Conservation (phyloP, 2,888 invertebrate genomes). For the Caenorhabditis afra region DNA sequence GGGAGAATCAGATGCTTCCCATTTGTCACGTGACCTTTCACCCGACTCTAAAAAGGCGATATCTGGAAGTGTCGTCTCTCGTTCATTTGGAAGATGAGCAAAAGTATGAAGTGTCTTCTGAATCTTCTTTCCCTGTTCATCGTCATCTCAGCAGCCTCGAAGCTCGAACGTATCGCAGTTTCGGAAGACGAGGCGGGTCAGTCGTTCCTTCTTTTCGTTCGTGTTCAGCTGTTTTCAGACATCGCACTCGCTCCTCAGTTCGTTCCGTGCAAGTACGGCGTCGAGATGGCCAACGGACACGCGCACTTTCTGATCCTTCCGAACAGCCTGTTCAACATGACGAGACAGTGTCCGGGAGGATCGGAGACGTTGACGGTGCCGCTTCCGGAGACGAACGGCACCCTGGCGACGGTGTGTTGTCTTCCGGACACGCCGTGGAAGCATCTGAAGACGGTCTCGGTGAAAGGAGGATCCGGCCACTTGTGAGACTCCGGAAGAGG, state of each 20-base stretch:
- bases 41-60: too few species aligned
- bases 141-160: too few species aligned
- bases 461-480: not conserved
- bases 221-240: slow-evolving; percentile 13
- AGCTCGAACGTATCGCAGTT: too few species aligned
- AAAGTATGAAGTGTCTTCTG: too few species aligned
- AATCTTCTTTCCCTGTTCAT: too few species aligned
- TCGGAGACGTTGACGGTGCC: slow-evolving; percentile 11
- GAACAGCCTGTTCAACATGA: not conserved
- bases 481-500: not conserved
- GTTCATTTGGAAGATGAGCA: too few species aligned
- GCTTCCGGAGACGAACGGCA: not conserved
- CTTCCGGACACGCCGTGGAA: slow-evolving; percentile 12
- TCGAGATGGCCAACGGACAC: slow-evolving; percentile 16
- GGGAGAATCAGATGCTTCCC: too few species aligned
- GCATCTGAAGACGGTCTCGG: slow-evolving; percentile 1
- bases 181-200: too few species aligned
- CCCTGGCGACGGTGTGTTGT: slow-evolving; percentile 16
- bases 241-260: slow-evolving; percentile 14
- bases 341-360: slow-evolving; percentile 8
- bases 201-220: too few species aligned
- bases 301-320: slow-evolving; percentile 1
- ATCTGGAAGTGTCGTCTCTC: too few species aligned
- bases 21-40: too few species aligned
- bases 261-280: slow-evolving; percentile 42